Percentiles rank a stretch among this genome's conserved stretches.
Evolutionary conservation across 2,113 vertebrate genomes (phyloP).

Genomic region (Blennius ocellaris): DNA sequence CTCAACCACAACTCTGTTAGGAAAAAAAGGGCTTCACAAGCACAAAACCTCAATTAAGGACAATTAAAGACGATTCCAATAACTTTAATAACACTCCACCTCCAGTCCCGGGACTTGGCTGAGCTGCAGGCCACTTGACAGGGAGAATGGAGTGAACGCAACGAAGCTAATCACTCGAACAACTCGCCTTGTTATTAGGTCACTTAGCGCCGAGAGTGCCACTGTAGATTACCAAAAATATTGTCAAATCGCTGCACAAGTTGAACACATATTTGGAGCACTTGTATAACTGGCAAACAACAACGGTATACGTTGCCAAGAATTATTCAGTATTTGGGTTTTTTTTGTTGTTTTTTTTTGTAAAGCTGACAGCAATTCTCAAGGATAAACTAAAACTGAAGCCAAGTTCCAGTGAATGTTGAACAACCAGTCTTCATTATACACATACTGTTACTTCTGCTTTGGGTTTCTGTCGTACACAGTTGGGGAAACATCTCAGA

Average conservation of each 20-base stretch:
- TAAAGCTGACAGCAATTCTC: background rate
- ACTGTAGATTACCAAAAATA: conserved; percentile 7
- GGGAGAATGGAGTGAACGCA: conserved; percentile 8
- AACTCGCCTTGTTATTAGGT: conserved; percentile 16
- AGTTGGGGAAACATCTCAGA: background rate
- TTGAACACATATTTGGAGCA: conserved; percentile 7
- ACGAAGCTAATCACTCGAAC: conserved; percentile 46
- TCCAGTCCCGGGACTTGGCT: background rate
- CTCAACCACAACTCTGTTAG: conserved; percentile 13
- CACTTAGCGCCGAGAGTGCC: conserved; percentile 7
- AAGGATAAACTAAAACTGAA: no score
- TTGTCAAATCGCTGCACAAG: background rate
- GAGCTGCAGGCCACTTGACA: conserved; percentile 6
- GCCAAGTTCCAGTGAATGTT: background rate
- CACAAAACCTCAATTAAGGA: conserved; percentile 21
- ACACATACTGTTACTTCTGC: no score
- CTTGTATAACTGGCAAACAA: background rate
- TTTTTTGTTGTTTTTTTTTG: background rate
- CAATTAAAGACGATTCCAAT: conserved; percentile 3
- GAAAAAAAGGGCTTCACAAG: conserved; percentile 1
- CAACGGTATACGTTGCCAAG: background rate
- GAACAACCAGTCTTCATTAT: background rate
- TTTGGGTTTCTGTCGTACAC: background rate
- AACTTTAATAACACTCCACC: conserved; percentile 29
- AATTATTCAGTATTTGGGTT: no score